Percentiles rank a stretch among this genome's conserved stretches.
These are phyloP conservation scores for Gopherus evgoodei DNA, from an alignment of 2,113 vertebrate genomes.

Conservation along the genomic window DNA sequence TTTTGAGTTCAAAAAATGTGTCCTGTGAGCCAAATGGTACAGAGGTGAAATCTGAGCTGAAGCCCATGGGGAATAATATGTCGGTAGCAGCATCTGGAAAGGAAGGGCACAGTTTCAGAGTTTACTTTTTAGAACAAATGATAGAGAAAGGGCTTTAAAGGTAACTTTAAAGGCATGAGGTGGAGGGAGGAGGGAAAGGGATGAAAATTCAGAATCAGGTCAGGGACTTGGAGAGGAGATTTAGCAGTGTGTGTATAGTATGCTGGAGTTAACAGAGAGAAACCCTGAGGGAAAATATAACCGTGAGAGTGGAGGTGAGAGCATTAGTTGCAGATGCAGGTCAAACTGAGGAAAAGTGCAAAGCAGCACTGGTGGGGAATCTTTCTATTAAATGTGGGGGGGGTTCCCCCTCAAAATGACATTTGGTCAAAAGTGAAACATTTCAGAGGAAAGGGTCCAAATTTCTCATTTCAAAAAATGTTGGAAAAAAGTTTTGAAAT, in stretches of 20 bases:
- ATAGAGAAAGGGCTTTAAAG: constrained; percentile 27
- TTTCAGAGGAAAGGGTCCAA: neutral
- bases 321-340: neutral
- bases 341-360: neutral
- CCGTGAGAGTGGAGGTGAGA: neutral
- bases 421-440: accelerated
- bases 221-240: constrained; percentile 17
- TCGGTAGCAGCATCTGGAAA: constrained; percentile 46
- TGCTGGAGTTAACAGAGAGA: neutral
- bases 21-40: constrained; percentile 19
- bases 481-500: accelerated
- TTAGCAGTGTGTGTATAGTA: constrained; percentile 1
- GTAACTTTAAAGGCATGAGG: neutral
- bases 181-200: neutral
- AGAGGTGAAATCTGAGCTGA: constrained; percentile 54
- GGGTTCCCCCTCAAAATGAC: neutral
- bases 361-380: neutral
- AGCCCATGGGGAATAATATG: constrained; percentile 55
- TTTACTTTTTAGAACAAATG: constrained; percentile 65
- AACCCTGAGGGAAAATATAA: neutral
- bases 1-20: constrained; percentile 52
- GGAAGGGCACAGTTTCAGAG: neutral
- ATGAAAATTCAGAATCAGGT: neutral
- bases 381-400: neutral
- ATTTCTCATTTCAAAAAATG: neutral